Evolutionary conservation across 2,888 invertebrate genomes (phyloP), one percentile per base, ranked within the genome.

Genomic region (Phaedon cochleariae): DNA sequence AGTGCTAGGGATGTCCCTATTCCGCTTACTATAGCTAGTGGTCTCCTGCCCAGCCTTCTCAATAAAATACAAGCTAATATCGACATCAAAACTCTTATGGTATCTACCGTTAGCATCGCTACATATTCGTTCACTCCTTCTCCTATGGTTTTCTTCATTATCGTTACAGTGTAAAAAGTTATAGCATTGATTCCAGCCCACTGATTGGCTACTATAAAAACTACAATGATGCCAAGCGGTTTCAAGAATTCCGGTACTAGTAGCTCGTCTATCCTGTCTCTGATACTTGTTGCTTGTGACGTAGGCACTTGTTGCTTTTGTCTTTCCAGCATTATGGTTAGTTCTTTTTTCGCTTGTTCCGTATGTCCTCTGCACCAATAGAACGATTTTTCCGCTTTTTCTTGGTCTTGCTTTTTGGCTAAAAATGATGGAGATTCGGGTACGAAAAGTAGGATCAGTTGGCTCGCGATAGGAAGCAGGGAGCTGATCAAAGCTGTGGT

Each of bases 391-490:
- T 86, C 84, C 0, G 91, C 91, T 63, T 88, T 86, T 21, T 85
- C 85, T 0, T 85, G 77, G 41, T 86, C 84, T 3, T 87, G 87
- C 73, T 87, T 88, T 1, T 87, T 85, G 4, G 90, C 85, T 34
- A 92, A 78, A 91, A 91, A 92, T 2, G 86, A 85, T 0, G 91
- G 92, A 41, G 90, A 89, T 80, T 92, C 92, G 0, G 90, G 90
- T 7, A 89, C 82, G 2, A 88, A 68, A 0, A 51, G 81, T 9
- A 90, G 80, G 17, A 89, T 78, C 0, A 87, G 63, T 18, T 85
- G 84, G n/a, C 86, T 84, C 3, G 87, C 20, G 1, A 88, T 77
- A 1, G 89, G 88, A 53, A 88, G 83, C 0, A 84, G 52, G 9
- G 85, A 84, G 70, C 86, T 86, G n/a, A 89, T 82, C 0, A 86